Conservation (phyloP, 92 coral and sea anemone species). For the Chrysogorgia sp. region DNA sequence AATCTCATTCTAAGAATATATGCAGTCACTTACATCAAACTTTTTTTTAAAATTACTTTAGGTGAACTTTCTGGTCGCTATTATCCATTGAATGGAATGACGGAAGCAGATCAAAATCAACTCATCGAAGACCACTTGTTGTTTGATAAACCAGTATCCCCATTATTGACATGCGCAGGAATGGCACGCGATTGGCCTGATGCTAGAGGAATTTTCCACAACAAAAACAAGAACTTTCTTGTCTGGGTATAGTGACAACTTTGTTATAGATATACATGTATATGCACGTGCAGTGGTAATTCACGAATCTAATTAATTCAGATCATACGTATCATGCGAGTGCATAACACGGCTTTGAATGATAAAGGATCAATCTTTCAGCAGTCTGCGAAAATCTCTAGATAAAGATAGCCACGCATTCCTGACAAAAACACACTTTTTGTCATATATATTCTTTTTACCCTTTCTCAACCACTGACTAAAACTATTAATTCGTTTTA, state of each 20-base stretch:
- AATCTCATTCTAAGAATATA: too few species aligned
- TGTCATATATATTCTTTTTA: too few species aligned
- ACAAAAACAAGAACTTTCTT: slow-evolving; percentile 89
- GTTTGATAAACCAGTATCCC: slow-evolving; percentile 99
- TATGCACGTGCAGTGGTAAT: too few species aligned
- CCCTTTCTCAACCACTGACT: neutral
- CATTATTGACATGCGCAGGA: slow-evolving; percentile 99
- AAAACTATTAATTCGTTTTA: neutral
- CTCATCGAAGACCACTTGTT: slow-evolving; percentile 92
- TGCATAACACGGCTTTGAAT: too few species aligned
- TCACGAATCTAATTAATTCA: too few species aligned
- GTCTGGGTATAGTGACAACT: slow-evolving; percentile 62
- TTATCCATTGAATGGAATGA: slow-evolving; percentile 94
- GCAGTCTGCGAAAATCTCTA: too few species aligned
- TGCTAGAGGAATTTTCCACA: slow-evolving; percentile 98
- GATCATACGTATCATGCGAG: too few species aligned
- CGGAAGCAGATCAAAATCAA: slow-evolving; percentile 86
- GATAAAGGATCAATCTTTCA: too few species aligned
- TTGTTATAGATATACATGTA: neutral
- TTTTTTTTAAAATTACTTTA: slow-evolving; percentile 20
- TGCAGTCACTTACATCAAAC: too few species aligned
- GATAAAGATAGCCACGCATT: too few species aligned
- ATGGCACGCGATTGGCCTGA: slow-evolving; percentile 99
- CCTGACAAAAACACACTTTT: too few species aligned
- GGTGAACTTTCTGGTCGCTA: slow-evolving; percentile 95